These are phyloP conservation scores for Quadroppia sp. DNA, from an alignment of 2,888 invertebrate species.

Conservation along the genomic window DNA sequence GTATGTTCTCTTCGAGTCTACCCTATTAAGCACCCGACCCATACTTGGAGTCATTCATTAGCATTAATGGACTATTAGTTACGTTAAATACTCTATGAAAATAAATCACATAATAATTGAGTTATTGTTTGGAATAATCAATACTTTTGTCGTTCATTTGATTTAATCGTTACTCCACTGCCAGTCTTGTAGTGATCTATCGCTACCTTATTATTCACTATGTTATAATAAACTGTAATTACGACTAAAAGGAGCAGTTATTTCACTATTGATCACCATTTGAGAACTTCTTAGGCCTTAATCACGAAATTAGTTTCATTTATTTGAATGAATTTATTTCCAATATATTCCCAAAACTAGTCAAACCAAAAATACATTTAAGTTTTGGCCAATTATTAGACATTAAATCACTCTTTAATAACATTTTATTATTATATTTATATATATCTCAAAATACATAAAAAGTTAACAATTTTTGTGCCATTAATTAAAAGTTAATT, in stretches of 20 bases:
- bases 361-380: neutral
- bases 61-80: neutral
- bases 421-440: neutral
- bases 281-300: conserved; percentile 15
- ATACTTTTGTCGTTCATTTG: neutral
- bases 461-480: conserved; percentile 13
- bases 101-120: conserved; percentile 1
- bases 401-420: neutral
- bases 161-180: conserved; percentile 19
- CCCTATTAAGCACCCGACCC: conserved; percentile 65
- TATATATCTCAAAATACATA: conserved; percentile 8
- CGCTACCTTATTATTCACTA: neutral
- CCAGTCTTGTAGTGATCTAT: conserved; percentile 9
- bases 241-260: neutral
- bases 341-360: conserved; percentile 9
- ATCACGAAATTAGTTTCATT: neutral
- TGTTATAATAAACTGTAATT: neutral
- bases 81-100: neutral
- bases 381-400: neutral
- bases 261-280: neutral
- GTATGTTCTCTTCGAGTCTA: conserved; percentile 89
- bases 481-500: conserved; percentile 5
- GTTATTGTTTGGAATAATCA: neutral
- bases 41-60: neutral
- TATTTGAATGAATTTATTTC: neutral